Conservation (phyloP, 2,113 vertebrate species). For the Nanger granti region DNA sequence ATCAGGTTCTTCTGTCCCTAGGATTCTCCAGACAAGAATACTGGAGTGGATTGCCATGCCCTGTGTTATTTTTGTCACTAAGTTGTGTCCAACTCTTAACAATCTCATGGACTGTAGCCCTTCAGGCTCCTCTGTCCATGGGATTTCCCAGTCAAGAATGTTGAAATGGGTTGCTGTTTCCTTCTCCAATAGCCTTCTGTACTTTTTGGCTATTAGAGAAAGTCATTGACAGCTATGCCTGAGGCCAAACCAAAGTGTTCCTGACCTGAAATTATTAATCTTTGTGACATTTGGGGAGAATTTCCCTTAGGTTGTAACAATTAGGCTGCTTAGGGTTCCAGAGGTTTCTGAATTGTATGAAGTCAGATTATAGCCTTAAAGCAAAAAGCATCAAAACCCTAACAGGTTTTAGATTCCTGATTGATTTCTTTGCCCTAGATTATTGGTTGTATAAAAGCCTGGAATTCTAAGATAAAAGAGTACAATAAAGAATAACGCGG, state of each 20-base stretch:
- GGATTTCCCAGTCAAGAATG: background rate
- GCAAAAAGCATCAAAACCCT: background rate
- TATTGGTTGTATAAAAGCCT: background rate
- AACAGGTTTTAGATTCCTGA: background rate
- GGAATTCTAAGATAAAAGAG: constrained; percentile 23
- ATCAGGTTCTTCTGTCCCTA: background rate
- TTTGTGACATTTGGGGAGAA: background rate
- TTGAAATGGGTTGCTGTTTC: background rate
- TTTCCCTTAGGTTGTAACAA: background rate
- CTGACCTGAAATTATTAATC: background rate
- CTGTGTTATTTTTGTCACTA: background rate
- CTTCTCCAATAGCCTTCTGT: background rate
- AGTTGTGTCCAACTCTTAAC: background rate
- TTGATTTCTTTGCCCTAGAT: background rate
- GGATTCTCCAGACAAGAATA: background rate
- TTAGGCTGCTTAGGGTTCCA: background rate
- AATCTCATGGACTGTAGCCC: background rate
- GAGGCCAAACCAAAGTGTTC: background rate
- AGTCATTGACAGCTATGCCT: background rate
- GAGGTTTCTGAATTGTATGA: background rate
- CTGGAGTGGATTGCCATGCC: background rate
- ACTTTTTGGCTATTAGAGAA: background rate
- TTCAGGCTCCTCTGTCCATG: background rate
- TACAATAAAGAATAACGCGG: constrained; percentile 2
- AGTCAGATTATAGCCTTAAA: background rate